phyloP scores from a whole-genome alignment of 2,888 invertebrate species.

The Pocota personata region DNA sequence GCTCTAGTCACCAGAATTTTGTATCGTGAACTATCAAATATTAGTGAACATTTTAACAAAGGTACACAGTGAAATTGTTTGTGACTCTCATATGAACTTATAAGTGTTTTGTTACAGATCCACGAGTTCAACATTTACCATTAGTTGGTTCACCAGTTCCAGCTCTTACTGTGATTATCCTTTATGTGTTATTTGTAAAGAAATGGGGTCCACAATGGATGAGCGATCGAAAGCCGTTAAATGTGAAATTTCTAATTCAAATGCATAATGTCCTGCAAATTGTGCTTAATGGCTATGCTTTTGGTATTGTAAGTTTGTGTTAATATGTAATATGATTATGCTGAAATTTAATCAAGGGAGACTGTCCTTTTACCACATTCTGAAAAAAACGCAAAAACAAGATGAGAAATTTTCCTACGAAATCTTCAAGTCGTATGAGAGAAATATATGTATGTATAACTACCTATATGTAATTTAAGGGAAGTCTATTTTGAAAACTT shows the following conservation, averaged over 20 bases:
- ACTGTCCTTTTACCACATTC: no score
- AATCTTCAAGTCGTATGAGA: no score
- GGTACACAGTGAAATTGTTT: neutral
- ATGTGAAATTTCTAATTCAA: slow-evolving; percentile 86
- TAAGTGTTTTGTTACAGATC: slow-evolving; percentile 73
- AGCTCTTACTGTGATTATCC: slow-evolving; percentile 83
- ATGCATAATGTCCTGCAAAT: slow-evolving; percentile 87
- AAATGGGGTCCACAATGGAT: slow-evolving; percentile 89
- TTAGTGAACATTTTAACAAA: neutral
- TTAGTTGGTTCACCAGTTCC: slow-evolving; percentile 88
- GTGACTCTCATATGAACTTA: neutral
- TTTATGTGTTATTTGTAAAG: slow-evolving; percentile 88
- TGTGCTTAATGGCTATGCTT: slow-evolving; percentile 72
- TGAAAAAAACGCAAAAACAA: no score
- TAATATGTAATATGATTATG: neutral
- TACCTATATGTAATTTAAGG: no score
- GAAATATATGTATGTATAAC: no score
- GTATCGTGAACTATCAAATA: neutral
- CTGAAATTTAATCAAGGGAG: neutral
- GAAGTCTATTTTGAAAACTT: no score
- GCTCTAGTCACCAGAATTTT: slow-evolving; percentile 5
- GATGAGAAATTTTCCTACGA: no score
- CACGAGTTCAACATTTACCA: slow-evolving; percentile 85
- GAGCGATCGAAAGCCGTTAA: slow-evolving; percentile 86
- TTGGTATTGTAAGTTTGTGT: slow-evolving; percentile 73